Evolutionary conservation across 2,113 vertebrate species (phyloP).

Genomic region (Nerophis ophidion): DNA sequence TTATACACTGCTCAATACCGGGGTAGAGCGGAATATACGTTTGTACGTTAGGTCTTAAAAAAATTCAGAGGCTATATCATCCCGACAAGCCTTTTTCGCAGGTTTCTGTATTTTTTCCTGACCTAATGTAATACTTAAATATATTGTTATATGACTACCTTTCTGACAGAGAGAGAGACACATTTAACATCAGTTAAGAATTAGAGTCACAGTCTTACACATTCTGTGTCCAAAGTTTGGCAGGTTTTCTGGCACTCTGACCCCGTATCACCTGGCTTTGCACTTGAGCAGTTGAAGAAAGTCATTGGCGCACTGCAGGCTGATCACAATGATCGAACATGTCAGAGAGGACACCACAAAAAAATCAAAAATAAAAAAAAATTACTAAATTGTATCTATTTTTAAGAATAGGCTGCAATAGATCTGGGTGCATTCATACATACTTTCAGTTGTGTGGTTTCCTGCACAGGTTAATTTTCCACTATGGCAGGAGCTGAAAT

Average conservation of each 20-base stretch:
- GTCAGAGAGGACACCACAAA: slow-evolving; percentile 1
- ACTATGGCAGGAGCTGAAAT: slow-evolving; percentile 70
- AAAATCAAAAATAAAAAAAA: no score
- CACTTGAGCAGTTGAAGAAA: slow-evolving; percentile 76
- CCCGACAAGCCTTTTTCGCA: no score
- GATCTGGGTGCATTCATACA: slow-evolving; percentile 15
- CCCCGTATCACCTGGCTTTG: slow-evolving; percentile 54
- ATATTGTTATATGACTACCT: no score
- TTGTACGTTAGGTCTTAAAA: no score
- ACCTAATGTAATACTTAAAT: no score
- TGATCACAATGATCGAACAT: slow-evolving; percentile 44
- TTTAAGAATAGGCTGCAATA: not conserved
- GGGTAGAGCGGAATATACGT: no score
- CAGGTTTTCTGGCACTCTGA: slow-evolving; percentile 86
- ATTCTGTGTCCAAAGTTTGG: slow-evolving; percentile 77
- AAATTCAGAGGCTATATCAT: no score
- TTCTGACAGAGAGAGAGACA: no score
- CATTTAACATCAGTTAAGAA: not conserved
- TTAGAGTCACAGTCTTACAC: slow-evolving; percentile 71
- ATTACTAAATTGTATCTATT: not conserved
- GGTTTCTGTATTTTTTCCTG: no score
- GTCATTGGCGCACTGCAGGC: slow-evolving; percentile 81
- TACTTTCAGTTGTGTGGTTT: slow-evolving; percentile 8
- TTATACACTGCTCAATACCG: no score
- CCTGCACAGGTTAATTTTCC: slow-evolving; percentile 49